A percentile compares a stretch with the other conserved stretches of the same genome.
Conservation (phyloP, 2,113 vertebrate species). For the Neomonachus schauinslandi region DNA sequence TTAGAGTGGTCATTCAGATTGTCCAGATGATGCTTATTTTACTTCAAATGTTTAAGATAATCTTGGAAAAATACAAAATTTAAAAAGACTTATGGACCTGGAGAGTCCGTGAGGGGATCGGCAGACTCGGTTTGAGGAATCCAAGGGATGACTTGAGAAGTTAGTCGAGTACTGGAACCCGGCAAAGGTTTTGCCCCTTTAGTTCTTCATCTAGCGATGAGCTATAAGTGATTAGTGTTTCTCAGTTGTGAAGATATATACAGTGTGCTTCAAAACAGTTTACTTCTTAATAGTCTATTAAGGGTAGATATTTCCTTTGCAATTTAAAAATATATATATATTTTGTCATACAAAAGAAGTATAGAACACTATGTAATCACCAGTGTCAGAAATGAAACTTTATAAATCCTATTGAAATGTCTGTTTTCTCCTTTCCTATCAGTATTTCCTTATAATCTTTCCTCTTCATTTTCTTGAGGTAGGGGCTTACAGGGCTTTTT, state of each 20-base stretch:
- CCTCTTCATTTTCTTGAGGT: background rate
- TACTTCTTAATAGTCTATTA: background rate
- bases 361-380: background rate
- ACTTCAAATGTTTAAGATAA: background rate
- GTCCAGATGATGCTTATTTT: background rate
- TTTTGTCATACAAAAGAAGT: background rate
- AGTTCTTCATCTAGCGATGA: background rate
- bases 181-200: background rate
- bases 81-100: background rate
- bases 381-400: conserved; percentile 39
- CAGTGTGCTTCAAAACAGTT: background rate
- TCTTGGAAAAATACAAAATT: background rate
- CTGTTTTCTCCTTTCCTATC: background rate
- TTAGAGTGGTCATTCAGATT: background rate
- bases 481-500: background rate
- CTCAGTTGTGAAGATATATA: background rate
- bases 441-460: conserved; percentile 18
- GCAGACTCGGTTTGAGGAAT: background rate
- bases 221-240: conserved; percentile 3
- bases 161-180: background rate
- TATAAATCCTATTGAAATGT: background rate
- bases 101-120: background rate
- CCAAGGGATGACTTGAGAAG: background rate
- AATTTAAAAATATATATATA: background rate
- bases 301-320: background rate